Percentiles rank a stretch among this genome's conserved stretches.
Evolutionary conservation across 1,140 invertebrate species (phyloP).

Genomic region (Bacillus rossius): DNA sequence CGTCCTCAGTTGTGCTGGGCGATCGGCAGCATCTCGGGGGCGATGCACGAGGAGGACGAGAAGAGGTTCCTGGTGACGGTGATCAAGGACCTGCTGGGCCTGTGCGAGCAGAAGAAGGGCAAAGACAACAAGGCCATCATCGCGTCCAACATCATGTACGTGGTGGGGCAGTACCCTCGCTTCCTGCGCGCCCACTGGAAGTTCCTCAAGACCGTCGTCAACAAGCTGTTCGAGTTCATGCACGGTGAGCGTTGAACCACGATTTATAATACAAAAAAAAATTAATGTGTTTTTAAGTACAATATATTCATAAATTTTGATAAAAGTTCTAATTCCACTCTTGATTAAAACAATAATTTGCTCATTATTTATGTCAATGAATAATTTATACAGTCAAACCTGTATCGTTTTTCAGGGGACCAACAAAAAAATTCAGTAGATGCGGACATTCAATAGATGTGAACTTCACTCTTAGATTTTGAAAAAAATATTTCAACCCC

Average conservation of each 20-base stretch:
- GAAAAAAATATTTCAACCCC: no score
- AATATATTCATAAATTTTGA: no score
- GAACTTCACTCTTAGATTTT: no score
- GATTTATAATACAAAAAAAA: no score
- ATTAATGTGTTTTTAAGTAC: no score
- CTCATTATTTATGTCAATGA: no score
- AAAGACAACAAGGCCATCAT: constrained; percentile 99
- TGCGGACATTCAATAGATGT: no score
- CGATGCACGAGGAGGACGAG: constrained; percentile 99
- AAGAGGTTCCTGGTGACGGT: constrained; percentile 98
- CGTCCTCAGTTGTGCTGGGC: constrained; percentile 87
- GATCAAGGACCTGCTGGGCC: constrained; percentile 95
- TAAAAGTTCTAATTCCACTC: no score
- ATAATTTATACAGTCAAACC: no score
- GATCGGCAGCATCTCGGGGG: constrained; percentile 98
- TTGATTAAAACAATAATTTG: no score
- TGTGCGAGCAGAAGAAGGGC: constrained; percentile 99
- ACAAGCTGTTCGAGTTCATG: constrained; percentile 99
- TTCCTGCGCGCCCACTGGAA: constrained; percentile 99
- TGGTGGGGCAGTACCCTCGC: constrained; percentile 98
- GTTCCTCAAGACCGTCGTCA: constrained; percentile 99
- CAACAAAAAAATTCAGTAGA: no score
- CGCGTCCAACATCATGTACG: constrained; percentile 99
- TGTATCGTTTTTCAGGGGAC: no score
- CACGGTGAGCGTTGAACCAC: constrained; percentile 72